These are phyloP conservation scores for Scrobipalpa atriplicella DNA, from an alignment of 2,888 invertebrate species.

Conservation along the genomic window DNA sequence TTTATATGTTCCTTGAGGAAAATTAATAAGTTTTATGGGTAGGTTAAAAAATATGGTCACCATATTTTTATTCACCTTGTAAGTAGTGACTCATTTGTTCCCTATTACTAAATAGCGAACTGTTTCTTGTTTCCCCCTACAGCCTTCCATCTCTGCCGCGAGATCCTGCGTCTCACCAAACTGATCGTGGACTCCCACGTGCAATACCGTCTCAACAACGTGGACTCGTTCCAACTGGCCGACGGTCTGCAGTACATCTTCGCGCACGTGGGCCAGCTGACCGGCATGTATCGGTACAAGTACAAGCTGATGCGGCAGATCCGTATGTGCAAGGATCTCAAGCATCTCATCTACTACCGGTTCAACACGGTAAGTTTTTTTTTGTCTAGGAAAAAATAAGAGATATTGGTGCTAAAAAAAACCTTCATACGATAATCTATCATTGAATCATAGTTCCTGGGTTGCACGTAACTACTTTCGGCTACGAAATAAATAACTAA, in stretches of 20 bases:
- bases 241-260: slow-evolving; percentile 99
- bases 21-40: too few species aligned
- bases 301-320: slow-evolving; percentile 99
- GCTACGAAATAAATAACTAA: too few species aligned
- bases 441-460: too few species aligned
- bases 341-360: slow-evolving; percentile 99
- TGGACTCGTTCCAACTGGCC: slow-evolving; percentile 99
- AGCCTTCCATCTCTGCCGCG: slow-evolving; percentile 99
- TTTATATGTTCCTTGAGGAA: too few species aligned
- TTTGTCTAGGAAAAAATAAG: not conserved
- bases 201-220: slow-evolving; percentile 99
- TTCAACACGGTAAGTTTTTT: slow-evolving; percentile 94
- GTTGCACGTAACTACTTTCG: too few species aligned
- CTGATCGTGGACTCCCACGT: slow-evolving; percentile 99
- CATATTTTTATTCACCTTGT: too few species aligned
- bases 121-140: slow-evolving; percentile 32
- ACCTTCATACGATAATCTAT: too few species aligned
- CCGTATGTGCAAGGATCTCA: slow-evolving; percentile 99
- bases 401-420: too few species aligned
- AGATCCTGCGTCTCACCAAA: slow-evolving; percentile 99
- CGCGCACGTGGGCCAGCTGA: slow-evolving; percentile 99
- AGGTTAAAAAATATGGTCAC: too few species aligned
- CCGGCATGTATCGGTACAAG: slow-evolving; percentile 99
- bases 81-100: not conserved
- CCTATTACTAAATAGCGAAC: too few species aligned